Evolutionary conservation across 2,888 invertebrate species (phyloP).

Genomic region (Amiota mariae): DNA sequence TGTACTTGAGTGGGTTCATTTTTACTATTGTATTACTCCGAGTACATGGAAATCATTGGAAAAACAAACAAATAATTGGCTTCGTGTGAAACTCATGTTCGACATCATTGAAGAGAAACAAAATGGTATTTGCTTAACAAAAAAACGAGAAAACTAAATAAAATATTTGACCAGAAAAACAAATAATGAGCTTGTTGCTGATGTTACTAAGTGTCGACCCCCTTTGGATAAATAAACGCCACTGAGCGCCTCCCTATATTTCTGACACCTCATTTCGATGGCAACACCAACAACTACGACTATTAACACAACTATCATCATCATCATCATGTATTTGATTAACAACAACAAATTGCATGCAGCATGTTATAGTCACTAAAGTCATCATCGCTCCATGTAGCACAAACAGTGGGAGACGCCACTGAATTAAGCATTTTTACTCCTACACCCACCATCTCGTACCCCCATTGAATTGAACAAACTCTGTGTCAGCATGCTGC

Average conservation of each 20-base stretch:
- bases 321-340: conserved; percentile 20
- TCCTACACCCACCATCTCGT: conserved; percentile 14
- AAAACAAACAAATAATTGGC: conserved; percentile 51
- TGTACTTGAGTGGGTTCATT: conserved; percentile 17
- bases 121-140: not conserved
- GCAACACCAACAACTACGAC: conserved; percentile 26
- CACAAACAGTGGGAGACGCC: conserved; percentile 29
- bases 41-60: conserved; percentile 60
- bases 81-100: not conserved
- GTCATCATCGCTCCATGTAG: conserved; percentile 11
- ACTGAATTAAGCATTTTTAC: conserved; percentile 11
- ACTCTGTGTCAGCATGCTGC: conserved; percentile 52
- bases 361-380: no score
- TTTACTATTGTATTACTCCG: not conserved
- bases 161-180: conserved; percentile 66
- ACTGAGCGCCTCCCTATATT: conserved; percentile 42
- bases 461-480: not conserved
- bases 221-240: conserved; percentile 69
- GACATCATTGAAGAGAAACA: not conserved
- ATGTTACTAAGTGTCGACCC: conserved; percentile 58
- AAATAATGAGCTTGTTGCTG: conserved; percentile 49
- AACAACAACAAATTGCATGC: not conserved
- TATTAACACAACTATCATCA: conserved; percentile 34
- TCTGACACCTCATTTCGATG: conserved; percentile 49
- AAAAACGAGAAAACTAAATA: conserved; percentile 42